Percentiles rank a stretch among this genome's conserved stretches.
Evolutionary conservation across 2,888 invertebrate species (phyloP).

Genomic region (Hirudinaria manillensis): DNA sequence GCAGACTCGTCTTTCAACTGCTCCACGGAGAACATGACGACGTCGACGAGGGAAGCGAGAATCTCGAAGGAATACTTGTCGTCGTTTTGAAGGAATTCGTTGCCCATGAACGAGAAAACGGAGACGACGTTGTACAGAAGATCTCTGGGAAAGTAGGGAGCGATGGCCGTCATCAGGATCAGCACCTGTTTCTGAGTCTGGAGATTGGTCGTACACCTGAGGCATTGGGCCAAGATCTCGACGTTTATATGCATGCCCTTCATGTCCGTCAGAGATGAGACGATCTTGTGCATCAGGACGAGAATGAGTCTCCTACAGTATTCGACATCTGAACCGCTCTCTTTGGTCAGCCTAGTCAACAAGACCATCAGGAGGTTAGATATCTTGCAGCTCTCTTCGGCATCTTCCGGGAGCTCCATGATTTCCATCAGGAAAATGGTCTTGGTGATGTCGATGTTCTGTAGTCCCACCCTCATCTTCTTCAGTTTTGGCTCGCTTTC

Average conservation of each 20-base stretch:
- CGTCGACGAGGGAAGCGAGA: slow-evolving; percentile 80
- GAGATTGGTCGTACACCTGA: slow-evolving; percentile 82
- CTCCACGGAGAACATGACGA: slow-evolving; percentile 77
- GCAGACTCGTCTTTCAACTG: neutral
- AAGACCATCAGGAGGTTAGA: neutral
- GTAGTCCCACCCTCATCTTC: neutral
- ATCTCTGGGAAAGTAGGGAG: slow-evolving; percentile 66
- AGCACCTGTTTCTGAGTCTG: slow-evolving; percentile 92
- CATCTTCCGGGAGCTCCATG: neutral
- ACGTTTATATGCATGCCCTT: slow-evolving; percentile 55
- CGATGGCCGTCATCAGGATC: slow-evolving; percentile 72
- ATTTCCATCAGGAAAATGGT: slow-evolving; percentile 4
- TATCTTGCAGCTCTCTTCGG: neutral
- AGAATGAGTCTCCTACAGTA: slow-evolving; percentile 7
- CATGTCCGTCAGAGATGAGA: neutral
- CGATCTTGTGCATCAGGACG: neutral
- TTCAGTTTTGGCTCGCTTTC: neutral
- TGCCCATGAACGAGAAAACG: slow-evolving; percentile 95
- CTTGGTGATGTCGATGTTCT: neutral
- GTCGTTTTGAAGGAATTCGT: slow-evolving; percentile 82
- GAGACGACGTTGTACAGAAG: slow-evolving; percentile 81
- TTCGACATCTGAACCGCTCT: neutral
- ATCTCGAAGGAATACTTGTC: slow-evolving; percentile 91
- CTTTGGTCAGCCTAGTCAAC: neutral
- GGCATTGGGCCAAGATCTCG: slow-evolving; percentile 77